Conservation (phyloP, 2,888 invertebrate species). For the Lepidocyrtoides sp. region DNA sequence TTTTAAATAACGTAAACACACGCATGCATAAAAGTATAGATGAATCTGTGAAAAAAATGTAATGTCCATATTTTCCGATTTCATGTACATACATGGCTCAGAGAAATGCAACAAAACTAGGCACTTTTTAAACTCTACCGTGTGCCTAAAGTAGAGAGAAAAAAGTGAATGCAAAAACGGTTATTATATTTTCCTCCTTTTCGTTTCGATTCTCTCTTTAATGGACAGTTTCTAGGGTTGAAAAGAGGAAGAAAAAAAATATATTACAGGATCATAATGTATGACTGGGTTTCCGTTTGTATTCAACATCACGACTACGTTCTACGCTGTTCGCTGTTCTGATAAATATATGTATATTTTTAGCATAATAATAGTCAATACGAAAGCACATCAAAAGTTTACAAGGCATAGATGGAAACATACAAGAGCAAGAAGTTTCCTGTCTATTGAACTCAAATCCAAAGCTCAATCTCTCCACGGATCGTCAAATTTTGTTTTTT, state of each 20-base stretch:
- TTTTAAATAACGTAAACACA: too few relatives aligned
- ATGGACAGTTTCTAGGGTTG: conserved; percentile 24
- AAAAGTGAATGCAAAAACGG: background rate
- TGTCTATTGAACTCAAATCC: conserved; percentile 63
- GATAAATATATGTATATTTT: background rate
- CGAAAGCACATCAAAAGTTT: background rate
- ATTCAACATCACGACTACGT: conserved; percentile 55
- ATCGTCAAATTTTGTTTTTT: background rate
- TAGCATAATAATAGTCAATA: conserved; percentile 29
- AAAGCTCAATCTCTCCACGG: conserved; percentile 14
- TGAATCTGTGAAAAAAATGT: background rate
- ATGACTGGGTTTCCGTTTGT: conserved; percentile 58
- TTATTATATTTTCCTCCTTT: background rate
- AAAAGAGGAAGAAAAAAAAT: conserved; percentile 28
- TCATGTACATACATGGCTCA: too few relatives aligned
- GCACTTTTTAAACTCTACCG: too few relatives aligned
- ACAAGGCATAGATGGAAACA: conserved; percentile 6
- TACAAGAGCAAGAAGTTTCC: conserved; percentile 65
- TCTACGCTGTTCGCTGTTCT: background rate
- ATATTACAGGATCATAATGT: conserved; percentile 43
- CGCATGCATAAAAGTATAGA: too few relatives aligned
- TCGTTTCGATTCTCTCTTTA: background rate
- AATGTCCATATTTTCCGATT: background rate
- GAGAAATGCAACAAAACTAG: too few relatives aligned
- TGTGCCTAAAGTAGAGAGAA: background rate